These are phyloP conservation scores for Ischnus inquisitorius DNA, from an alignment of 2,888 invertebrate genomes.

Conservation along the genomic window DNA sequence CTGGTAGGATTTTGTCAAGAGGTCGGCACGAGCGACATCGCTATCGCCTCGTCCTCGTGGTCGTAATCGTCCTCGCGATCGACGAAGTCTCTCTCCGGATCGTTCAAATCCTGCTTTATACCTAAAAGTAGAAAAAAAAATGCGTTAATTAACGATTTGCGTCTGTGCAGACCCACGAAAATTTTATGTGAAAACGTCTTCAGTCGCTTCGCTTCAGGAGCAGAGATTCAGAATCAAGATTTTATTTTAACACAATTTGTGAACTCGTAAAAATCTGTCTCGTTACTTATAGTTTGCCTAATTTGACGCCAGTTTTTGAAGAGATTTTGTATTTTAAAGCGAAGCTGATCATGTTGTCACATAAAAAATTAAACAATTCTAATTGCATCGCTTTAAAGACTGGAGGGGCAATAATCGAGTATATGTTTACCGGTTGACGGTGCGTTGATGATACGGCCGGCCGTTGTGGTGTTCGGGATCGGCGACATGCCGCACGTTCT, in stretches of 20 bases:
- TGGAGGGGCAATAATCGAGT: background rate
- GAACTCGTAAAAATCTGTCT: too few species aligned
- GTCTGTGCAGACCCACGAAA: too few species aligned
- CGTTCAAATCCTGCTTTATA: conserved; percentile 68
- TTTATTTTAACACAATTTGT: too few species aligned
- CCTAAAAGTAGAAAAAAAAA: conserved; percentile 42
- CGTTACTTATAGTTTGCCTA: too few species aligned
- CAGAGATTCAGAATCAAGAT: too few species aligned
- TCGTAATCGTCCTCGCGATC: conserved; percentile 79
- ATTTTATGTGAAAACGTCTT: too few species aligned
- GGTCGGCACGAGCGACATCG: conserved; percentile 85
- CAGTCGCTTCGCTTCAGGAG: too few species aligned
- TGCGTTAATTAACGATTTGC: background rate
- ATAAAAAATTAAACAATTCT: too few species aligned
- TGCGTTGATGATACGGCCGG: conserved; percentile 37
- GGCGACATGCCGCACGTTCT: conserved; percentile 80
- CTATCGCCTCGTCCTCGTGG: conserved; percentile 84
- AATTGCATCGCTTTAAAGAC: too few species aligned
- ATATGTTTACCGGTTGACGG: conserved; percentile 47
- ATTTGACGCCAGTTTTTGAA: too few species aligned
- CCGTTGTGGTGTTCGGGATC: conserved; percentile 37
- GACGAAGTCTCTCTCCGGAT: conserved; percentile 64
- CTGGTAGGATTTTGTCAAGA: conserved; percentile 87
- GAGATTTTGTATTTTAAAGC: too few species aligned
- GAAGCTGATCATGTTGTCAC: too few species aligned